Conservation (phyloP, 2,113 vertebrate species). For the Sigmodon hispidus region DNA sequence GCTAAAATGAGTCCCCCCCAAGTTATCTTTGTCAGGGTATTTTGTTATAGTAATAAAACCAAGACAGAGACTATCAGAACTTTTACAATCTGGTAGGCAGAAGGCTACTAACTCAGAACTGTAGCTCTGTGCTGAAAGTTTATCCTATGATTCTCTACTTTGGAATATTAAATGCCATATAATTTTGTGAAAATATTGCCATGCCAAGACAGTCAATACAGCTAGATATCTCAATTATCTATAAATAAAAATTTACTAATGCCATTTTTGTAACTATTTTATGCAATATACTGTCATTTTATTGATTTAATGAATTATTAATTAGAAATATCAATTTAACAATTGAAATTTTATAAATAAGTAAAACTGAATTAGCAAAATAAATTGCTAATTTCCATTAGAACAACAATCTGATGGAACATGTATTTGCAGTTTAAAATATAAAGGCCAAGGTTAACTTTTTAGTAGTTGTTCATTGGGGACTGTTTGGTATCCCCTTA, state of each 20-base stretch:
- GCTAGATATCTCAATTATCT: background rate
- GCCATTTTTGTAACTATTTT: background rate
- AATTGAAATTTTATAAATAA: background rate
- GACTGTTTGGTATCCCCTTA: background rate
- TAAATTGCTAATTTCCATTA: too few species aligned
- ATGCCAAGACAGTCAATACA: background rate
- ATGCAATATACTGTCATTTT: background rate
- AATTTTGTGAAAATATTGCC: background rate
- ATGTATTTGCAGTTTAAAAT: background rate
- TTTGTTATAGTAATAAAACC: background rate
- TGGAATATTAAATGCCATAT: background rate
- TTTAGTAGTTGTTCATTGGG: background rate
- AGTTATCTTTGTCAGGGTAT: background rate
- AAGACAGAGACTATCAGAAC: background rate
- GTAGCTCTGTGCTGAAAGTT: background rate
- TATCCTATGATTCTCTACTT: background rate
- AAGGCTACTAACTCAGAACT: background rate
- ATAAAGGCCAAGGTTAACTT: background rate
- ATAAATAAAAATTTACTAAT: background rate
- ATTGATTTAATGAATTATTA: background rate
- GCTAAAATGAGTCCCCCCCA: background rate
- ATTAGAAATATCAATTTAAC: background rate
- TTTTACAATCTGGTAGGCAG: background rate
- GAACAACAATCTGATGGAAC: background rate
- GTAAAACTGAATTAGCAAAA: background rate